Percentiles rank a stretch among this genome's conserved stretches.
These are phyloP conservation scores for Sebastes paucispinis DNA, from an alignment of 2,797 vertebrate genomes.

Conservation along the genomic window DNA sequence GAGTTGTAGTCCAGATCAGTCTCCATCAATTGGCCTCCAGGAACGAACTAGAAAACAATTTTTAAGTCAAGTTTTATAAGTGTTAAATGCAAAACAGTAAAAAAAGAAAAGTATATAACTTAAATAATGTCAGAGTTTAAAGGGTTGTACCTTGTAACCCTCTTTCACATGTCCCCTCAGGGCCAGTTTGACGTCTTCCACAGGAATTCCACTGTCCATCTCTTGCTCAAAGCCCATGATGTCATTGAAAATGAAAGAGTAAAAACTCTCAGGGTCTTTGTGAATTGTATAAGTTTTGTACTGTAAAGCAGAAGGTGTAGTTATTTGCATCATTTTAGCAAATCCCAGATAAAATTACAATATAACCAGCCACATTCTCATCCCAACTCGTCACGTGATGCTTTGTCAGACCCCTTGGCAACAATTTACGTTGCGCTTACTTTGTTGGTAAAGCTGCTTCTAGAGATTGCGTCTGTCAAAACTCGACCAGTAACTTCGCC, in stretches of 20 bases:
- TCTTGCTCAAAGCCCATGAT: constrained; percentile 32
- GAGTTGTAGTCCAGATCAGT: neutral
- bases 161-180: constrained; percentile 47
- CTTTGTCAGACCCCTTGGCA: too few species aligned
- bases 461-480: neutral
- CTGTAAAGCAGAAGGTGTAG: constrained; percentile 10
- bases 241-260: constrained; percentile 54
- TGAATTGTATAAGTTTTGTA: constrained; percentile 25
- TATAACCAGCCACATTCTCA: neutral
- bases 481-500: neutral
- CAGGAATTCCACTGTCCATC: neutral
- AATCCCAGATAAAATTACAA: neutral
- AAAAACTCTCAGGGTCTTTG: neutral
- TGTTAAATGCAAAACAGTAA: neutral
- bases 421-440: neutral
- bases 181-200: constrained; percentile 38
- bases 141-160: constrained; percentile 26
- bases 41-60: constrained; percentile 34
- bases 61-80: neutral
- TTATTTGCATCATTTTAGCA: neutral
- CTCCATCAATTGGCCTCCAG: fast-evolving
- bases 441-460: neutral
- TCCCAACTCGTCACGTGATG: too few species aligned
- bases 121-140: neutral
- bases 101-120: neutral